phyloP scores from a whole-genome alignment of 1,140 invertebrate genomes.

The Globodera rostochiensis region DNA sequence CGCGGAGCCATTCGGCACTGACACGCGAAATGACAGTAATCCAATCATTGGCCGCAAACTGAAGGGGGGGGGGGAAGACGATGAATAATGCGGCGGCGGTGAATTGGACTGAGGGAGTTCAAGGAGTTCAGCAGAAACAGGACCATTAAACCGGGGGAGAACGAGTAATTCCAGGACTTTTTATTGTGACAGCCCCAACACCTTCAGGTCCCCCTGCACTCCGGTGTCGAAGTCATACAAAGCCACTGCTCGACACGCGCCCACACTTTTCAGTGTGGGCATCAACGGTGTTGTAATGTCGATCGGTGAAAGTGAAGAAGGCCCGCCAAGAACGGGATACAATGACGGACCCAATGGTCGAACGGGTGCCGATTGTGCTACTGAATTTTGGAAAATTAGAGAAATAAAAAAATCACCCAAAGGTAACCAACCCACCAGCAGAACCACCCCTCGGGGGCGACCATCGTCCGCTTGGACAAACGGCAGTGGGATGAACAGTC shows the following conservation, averaged over 20 bases:
- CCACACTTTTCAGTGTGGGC: conserved; percentile 36
- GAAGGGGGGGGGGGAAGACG: conserved; percentile 30
- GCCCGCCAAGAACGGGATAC: neutral
- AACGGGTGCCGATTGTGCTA: no score
- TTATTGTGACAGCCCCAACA: conserved; percentile 23
- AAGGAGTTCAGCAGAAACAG: no score
- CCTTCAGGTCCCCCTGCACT: conserved; percentile 51
- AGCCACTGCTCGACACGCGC: conserved; percentile 26
- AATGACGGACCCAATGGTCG: neutral
- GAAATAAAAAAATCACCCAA: no score
- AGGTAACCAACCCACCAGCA: no score
- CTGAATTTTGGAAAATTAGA: no score
- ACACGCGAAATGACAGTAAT: conserved; percentile 43
- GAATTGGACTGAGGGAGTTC: no score
- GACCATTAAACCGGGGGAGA: no score
- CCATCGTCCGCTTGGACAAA: neutral
- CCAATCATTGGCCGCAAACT: conserved; percentile 50
- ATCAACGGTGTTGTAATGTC: conserved; percentile 52
- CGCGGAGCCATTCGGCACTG: conserved; percentile 45
- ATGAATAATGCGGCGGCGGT: conserved; percentile 4
- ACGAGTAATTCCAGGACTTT: neutral
- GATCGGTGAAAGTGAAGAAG: conserved; percentile 25
- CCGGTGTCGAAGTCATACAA: conserved; percentile 57
- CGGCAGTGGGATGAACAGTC: neutral
- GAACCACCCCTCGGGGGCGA: no score